A percentile compares a stretch with the other conserved stretches of the same genome.
These are phyloP conservation scores for Falco columbarius DNA, from an alignment of 2,797 vertebrate genomes.

Conservation along the genomic window DNA sequence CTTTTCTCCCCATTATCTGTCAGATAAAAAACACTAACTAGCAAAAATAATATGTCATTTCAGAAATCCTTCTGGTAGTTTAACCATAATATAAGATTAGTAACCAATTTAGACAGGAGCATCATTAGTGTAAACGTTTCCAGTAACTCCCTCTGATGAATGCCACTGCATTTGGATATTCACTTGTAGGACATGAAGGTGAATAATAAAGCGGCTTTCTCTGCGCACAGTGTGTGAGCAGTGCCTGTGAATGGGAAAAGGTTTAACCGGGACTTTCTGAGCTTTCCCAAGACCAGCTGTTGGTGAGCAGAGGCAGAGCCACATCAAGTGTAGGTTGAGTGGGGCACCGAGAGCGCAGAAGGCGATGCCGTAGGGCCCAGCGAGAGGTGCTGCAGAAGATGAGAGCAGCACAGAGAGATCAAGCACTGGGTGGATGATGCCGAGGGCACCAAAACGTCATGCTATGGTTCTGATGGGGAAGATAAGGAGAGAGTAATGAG, in stretches of 20 bases:
- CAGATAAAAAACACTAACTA: conserved; percentile 36
- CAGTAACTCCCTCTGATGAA: conserved; percentile 21
- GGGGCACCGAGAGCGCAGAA: background rate
- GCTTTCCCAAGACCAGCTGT: background rate
- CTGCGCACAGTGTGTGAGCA: background rate
- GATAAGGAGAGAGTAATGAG: background rate
- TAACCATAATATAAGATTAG: conserved; percentile 15
- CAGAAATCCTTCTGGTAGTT: conserved; percentile 50
- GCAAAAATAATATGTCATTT: conserved; percentile 39
- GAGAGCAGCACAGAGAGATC: background rate
- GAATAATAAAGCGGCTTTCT: conserved; percentile 13
- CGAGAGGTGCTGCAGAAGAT: background rate
- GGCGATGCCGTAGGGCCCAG: rapidly evolving
- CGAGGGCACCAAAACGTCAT: background rate
- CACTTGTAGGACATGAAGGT: conserved; percentile 2
- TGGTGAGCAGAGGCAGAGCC: background rate
- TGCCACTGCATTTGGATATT: conserved; percentile 14
- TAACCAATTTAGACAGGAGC: conserved; percentile 52
- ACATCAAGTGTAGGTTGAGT: background rate
- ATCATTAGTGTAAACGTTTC: conserved; percentile 46
- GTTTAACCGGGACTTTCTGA: background rate
- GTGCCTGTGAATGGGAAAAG: background rate
- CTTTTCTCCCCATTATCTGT: conserved; percentile 40
- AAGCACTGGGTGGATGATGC: background rate
- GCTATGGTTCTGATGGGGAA: background rate